These are phyloP conservation scores for Hypercompe scribonia DNA, from an alignment of 2,888 invertebrate species.

Conservation along the genomic window DNA sequence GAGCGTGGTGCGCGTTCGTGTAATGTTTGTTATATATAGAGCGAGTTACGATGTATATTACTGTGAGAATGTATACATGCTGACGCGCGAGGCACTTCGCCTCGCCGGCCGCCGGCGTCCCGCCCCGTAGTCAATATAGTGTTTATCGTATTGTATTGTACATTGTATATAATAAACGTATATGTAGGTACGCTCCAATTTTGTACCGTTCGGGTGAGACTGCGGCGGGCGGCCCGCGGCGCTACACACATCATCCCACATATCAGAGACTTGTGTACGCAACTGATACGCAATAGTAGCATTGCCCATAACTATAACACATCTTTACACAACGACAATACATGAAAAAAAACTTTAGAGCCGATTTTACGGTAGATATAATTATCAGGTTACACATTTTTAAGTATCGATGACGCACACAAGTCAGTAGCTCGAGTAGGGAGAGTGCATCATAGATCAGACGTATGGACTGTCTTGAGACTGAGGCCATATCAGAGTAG, in stretches of 20 bases:
- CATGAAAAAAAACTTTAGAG: slow-evolving; percentile 25
- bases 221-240: slow-evolving; percentile 73
- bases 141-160: slow-evolving; percentile 82
- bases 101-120: slow-evolving; percentile 72
- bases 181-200: slow-evolving; percentile 80
- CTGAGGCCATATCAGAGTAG: slow-evolving; percentile 86
- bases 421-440: slow-evolving; percentile 83
- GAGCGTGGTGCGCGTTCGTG: slow-evolving; percentile 81
- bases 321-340: slow-evolving; percentile 29
- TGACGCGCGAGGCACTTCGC: slow-evolving; percentile 71
- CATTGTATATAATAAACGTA: slow-evolving; percentile 84
- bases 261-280: slow-evolving; percentile 83
- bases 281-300: slow-evolving; percentile 57
- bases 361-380: slow-evolving; percentile 13
- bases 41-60: slow-evolving; percentile 84
- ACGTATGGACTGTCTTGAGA: slow-evolving; percentile 85
- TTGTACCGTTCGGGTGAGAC: slow-evolving; percentile 75
- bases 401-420: slow-evolving; percentile 71
- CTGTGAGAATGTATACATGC: slow-evolving; percentile 81
- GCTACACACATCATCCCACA: slow-evolving; percentile 85
- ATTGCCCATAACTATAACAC: slow-evolving; percentile 20
- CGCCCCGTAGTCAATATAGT: slow-evolving; percentile 77
- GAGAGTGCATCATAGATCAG: slow-evolving; percentile 83
- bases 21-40: slow-evolving; percentile 82
- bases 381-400: slow-evolving; percentile 27